Base-by-base conservation (phyloP, 2,888 invertebrate genomes). In the Endomychus coccineus region DNA sequence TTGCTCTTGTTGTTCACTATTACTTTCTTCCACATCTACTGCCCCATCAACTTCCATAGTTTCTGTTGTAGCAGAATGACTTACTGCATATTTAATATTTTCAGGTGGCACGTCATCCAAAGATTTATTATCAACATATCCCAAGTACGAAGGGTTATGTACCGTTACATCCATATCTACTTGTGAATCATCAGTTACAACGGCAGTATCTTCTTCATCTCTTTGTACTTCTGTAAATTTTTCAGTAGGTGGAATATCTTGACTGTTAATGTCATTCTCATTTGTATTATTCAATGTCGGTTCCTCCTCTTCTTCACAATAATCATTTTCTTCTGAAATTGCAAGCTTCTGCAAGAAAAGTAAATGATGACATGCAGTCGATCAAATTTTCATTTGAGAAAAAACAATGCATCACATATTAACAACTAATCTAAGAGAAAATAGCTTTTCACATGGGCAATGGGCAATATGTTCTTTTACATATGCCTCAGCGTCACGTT, bases 1-100 rank as follows among this genome's bases (percentile, higher is more conserved):
- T n/a, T n/a, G n/a, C n/a, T n/a, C n/a, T n/a, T n/a, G n/a, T n/a
- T n/a, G n/a, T n/a, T n/a, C n/a, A n/a, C n/a, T n/a, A n/a, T n/a
- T n/a, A n/a, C n/a, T n/a, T n/a, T n/a, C n/a, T n/a, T n/a, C 21
- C 6, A n/a, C 21, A n/a, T 6, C n/a, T 7, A 7, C 21, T 7
- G 21, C 21, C 9, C 44, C 49, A 38, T 50, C 52, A 5, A 51
- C 49, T 36, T 53, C 53, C 50, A 52, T 53, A 0, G 41, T 33
- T 39, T 50, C 51, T 6, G 27, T 9, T 9, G 7, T 15, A 25
- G 7, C 27, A 7, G 11, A 25, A n/a, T n/a, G n/a, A n/a, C n/a
- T n/a, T n/a, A n/a, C n/a, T n/a, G n/a, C n/a, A n/a, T n/a, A n/a
- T n/a, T n/a, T n/a, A 12, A 10, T 12, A 6, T 15, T 7, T 30